Evolutionary conservation across 2,113 vertebrate genomes (phyloP), one percentile per base, ranked within the genome.

Genomic region (Cottus gobio): DNA sequence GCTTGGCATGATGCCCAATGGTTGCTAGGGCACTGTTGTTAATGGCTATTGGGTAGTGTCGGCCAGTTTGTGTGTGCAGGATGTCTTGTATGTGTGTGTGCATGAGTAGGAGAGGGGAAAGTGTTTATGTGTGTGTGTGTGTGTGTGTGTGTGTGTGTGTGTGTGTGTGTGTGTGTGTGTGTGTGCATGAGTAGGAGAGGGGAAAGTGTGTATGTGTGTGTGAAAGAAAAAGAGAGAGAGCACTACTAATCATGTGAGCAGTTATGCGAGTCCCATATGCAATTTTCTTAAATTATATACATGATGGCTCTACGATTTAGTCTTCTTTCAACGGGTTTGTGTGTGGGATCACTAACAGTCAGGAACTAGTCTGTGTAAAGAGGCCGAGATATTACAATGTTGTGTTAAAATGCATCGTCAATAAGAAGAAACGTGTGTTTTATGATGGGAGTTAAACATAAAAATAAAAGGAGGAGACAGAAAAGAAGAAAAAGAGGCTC

Each of bases 11-110:
- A 90, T 94, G 94, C 94, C 94, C 94, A 88, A 78, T 86, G 91
- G 94, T 95, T 95, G 94, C 94, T 94, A 95, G 93, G 93, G 94
- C 92, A 94, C 90, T 84, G 92, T 92, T 91, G 90, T 93, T 89
- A 92, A 85, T 91, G 91, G 91, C 87, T 93, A 93, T 92, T 91
- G 90, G 92, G 85, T 90, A 85, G 89, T 81, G 86, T 82, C 73
- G 87, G 87, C 89, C 83, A 88, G 74, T 89, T 36, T 80, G 79
- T 71, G 71, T 81, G 87, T 50, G 48, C 7, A 9, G 22, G 48
- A 18, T 50, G 48, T 50, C n/a, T 13, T 81, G 71, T 61, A 39
- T 76, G 44, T 71, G 83, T 73, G 85, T 54, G 72, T 71, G 52
- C 24, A 18, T 73, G 56, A 67, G 84, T 48, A 52, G 28, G 28